These are phyloP conservation scores for Dicerorhinus sumatrensis DNA, from an alignment of 2,113 vertebrate genomes.

Conservation along the genomic window DNA sequence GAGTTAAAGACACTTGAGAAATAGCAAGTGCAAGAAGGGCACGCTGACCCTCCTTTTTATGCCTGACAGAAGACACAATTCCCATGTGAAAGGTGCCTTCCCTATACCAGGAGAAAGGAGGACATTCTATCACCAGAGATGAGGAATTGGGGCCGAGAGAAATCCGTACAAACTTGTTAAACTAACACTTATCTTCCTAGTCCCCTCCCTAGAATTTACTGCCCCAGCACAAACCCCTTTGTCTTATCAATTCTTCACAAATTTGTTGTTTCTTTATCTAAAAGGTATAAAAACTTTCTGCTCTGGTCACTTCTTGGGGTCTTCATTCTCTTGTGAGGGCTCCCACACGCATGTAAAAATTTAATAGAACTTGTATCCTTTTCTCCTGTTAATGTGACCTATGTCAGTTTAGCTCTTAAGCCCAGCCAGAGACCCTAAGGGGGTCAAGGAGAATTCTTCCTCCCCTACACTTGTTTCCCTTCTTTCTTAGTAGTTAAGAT, in stretches of 20 bases:
- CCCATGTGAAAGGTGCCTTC: not conserved
- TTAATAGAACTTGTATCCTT: not conserved
- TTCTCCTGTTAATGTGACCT: not conserved
- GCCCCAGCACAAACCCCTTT: not conserved
- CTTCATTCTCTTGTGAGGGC: not conserved
- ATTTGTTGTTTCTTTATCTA: not conserved
- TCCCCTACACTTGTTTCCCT: not conserved
- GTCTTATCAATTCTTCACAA: not conserved
- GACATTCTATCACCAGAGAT: not conserved
- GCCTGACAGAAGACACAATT: not conserved
- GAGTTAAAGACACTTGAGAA: not conserved
- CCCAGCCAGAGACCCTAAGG: not conserved
- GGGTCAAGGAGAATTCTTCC: not conserved
- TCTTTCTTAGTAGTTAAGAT: not conserved
- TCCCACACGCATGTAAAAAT: not conserved
- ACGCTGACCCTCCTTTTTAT: not conserved
- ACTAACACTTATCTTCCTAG: not conserved
- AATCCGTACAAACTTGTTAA: not conserved
- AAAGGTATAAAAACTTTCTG: not conserved
- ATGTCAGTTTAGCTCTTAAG: not conserved
- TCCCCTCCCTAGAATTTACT: not conserved
- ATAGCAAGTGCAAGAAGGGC: not conserved
- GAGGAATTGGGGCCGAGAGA: not conserved
- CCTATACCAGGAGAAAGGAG: not conserved
- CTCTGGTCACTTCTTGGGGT: not conserved